Conservation (phyloP, 1,140 invertebrate genomes). For the Sesamia nonagrioides region DNA sequence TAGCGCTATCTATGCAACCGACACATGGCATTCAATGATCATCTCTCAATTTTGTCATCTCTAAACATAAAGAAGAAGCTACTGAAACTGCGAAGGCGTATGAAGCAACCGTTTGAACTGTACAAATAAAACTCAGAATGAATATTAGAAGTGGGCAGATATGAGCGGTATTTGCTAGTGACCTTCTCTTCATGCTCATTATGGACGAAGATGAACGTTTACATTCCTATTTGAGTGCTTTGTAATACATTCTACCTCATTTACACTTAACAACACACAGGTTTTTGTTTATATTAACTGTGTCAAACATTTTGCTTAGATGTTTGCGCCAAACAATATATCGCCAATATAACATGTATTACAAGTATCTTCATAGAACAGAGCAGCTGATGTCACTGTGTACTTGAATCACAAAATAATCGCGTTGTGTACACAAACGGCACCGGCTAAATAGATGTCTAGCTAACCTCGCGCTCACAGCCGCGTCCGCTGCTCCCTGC, state of each 20-base stretch:
- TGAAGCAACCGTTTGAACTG: slow-evolving; percentile 24
- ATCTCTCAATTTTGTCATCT: neutral
- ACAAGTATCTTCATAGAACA: slow-evolving; percentile 37
- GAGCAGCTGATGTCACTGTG: slow-evolving; percentile 51
- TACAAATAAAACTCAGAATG: slow-evolving; percentile 24
- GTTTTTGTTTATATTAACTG: slow-evolving; percentile 8
- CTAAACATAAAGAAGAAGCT: neutral
- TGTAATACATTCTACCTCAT: slow-evolving; percentile 19
- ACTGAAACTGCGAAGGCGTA: neutral
- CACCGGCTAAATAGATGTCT: neutral
- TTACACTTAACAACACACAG: neutral
- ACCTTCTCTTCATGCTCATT: slow-evolving; percentile 44
- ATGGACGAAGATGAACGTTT: slow-evolving; percentile 34
- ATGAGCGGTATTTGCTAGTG: slow-evolving; percentile 43
- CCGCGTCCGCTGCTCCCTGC: slow-evolving; percentile 13
- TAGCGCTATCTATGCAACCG: neutral
- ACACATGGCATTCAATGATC: neutral
- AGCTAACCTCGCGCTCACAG: slow-evolving; percentile 35
- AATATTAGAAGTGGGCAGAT: slow-evolving; percentile 29
- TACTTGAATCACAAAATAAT: slow-evolving; percentile 50
- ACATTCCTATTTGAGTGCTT: slow-evolving; percentile 20
- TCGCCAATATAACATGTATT: slow-evolving; percentile 7
- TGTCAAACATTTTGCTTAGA: slow-evolving; percentile 8
- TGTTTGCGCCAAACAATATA: slow-evolving; percentile 28
- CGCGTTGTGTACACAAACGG: slow-evolving; percentile 29